These are phyloP conservation scores for Microtus pennsylvanicus DNA, from an alignment of 2,113 vertebrate genomes.

Conservation along the genomic window DNA sequence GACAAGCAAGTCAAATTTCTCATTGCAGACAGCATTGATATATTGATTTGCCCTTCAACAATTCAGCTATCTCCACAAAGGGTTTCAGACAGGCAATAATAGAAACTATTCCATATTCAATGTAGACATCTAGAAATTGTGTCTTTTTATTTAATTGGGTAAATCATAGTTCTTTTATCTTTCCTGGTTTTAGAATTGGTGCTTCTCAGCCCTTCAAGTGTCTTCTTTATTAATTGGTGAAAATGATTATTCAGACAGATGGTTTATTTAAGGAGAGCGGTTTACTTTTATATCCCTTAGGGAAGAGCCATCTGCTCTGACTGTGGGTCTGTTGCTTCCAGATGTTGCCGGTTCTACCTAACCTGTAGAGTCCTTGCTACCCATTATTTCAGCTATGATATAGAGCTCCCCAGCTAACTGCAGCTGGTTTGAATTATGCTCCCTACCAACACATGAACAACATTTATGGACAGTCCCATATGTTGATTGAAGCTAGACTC, in stretches of 20 bases:
- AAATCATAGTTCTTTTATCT: constrained; percentile 36
- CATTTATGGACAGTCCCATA: not conserved
- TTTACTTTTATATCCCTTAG: constrained; percentile 45
- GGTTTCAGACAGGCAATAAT: constrained; percentile 27
- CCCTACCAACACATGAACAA: not conserved
- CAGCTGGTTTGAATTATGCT: not conserved
- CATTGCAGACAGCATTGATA: not conserved
- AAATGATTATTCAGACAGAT: constrained; percentile 65
- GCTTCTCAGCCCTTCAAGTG: constrained; percentile 49
- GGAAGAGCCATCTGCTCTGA: constrained; percentile 62
- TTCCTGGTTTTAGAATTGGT: constrained; percentile 54
- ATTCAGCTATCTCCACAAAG: not conserved
- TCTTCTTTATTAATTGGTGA: constrained; percentile 68
- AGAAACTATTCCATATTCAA: not conserved
- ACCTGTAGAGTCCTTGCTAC: constrained; percentile 30
- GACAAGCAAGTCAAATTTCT: constrained; percentile 43
- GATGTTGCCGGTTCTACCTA: constrained; percentile 55
- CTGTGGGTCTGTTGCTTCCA: not conserved
- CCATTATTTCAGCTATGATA: constrained; percentile 40
- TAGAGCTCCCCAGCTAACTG: not conserved
- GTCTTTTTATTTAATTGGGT: not conserved
- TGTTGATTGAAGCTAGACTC: not conserved
- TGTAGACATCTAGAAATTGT: not conserved
- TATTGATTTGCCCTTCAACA: constrained; percentile 50
- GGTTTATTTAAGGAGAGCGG: constrained; percentile 61